phyloP scores from a whole-genome alignment of 2,888 invertebrate genomes.

The Monochamus alternatus region DNA sequence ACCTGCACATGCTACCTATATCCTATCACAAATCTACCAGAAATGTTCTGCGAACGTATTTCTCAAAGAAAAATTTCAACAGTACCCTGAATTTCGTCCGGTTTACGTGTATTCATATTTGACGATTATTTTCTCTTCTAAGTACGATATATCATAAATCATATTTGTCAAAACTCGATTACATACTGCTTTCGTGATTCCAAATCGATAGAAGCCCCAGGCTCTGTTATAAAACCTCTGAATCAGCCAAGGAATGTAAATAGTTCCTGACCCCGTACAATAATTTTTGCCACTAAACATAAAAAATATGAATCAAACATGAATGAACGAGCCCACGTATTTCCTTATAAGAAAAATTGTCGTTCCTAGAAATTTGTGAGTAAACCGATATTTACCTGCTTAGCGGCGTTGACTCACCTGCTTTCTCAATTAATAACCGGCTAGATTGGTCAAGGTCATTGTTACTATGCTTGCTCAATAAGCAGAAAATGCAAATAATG shows the following conservation, averaged over 20 bases:
- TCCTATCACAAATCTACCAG: background rate
- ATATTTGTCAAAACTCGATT: background rate
- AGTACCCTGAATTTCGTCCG: no score
- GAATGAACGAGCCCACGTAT: conserved; percentile 41
- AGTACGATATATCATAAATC: background rate
- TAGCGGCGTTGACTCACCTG: conserved; percentile 29
- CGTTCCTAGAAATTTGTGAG: conserved; percentile 41
- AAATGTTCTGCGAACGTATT: background rate
- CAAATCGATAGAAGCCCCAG: background rate
- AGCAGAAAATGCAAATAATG: conserved; percentile 14
- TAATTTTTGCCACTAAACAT: background rate
- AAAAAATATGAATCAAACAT: conserved; percentile 35
- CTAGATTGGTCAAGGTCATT: conserved; percentile 42
- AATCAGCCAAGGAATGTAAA: conserved; percentile 29
- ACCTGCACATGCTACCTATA: background rate
- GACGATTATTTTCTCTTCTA: background rate
- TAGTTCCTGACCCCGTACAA: conserved; percentile 26
- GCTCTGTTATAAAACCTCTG: conserved; percentile 6
- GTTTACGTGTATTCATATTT: background rate
- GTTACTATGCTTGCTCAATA: conserved; percentile 39
- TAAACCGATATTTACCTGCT: conserved; percentile 35
- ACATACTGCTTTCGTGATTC: background rate
- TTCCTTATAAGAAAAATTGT: conserved; percentile 24
- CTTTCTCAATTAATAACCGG: conserved; percentile 29
- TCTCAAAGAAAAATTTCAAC: no score